phyloP scores from a whole-genome alignment of 2,113 vertebrate species.

The Sinocyclocheilus anshuiensis region DNA sequence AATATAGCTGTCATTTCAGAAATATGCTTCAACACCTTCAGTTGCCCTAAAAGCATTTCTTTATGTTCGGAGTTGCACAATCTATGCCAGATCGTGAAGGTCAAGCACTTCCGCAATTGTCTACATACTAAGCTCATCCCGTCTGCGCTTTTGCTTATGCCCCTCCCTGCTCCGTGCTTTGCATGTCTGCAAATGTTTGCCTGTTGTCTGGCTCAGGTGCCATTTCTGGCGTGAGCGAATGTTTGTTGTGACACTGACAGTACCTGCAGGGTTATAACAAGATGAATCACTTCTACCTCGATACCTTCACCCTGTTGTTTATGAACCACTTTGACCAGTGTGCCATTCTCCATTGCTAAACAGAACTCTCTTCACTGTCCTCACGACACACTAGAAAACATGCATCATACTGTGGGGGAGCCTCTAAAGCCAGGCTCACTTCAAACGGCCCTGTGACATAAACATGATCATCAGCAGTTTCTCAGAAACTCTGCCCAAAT shows the following conservation, averaged over 20 bases:
- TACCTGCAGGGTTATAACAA: constrained; percentile 19
- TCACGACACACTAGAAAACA: not conserved
- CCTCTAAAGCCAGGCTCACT: constrained; percentile 1
- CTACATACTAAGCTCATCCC: constrained; percentile 42
- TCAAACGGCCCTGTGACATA: constrained; percentile 27
- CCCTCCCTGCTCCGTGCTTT: constrained; percentile 17
- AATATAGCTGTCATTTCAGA: constrained; percentile 4
- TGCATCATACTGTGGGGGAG: not conserved
- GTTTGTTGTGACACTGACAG: constrained; percentile 40
- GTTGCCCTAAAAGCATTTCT: constrained; percentile 3
- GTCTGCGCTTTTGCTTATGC: constrained; percentile 31
- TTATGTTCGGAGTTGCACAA: not conserved
- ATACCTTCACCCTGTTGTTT: constrained; percentile 22
- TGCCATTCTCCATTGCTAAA: not conserved
- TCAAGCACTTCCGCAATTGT: constrained; percentile 25
- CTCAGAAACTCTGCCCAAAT: constrained; percentile 37
- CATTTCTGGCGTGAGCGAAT: constrained; percentile 48
- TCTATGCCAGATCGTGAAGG: not conserved
- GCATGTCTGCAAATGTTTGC: constrained; percentile 34
- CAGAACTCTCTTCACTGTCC: constrained; percentile 18
- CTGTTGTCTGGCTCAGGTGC: constrained; percentile 45
- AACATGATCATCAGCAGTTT: constrained; percentile 42
- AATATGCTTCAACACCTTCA: constrained; percentile 9
- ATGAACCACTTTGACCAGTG: not conserved
- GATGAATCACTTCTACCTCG: constrained; percentile 28